phyloP scores from a whole-genome alignment of 37 sponge, comb jelly and placozoan species.

The Haliclona indistincta region DNA sequence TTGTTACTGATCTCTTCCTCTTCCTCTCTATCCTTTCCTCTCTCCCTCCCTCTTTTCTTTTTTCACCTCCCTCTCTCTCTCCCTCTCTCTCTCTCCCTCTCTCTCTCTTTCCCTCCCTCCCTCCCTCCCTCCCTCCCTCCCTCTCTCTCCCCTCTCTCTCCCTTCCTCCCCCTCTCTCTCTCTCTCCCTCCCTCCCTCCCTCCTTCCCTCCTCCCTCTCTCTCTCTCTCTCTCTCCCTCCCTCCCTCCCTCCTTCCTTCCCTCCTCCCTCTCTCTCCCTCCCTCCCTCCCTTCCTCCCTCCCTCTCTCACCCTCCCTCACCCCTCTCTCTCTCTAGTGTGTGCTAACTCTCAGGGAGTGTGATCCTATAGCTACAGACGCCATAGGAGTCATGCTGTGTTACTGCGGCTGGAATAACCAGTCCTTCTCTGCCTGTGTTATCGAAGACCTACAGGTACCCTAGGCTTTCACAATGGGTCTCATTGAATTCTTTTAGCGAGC shows the following conservation, averaged over 20 bases:
- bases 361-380: slow-evolving; percentile 50
- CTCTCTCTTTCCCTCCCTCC: neutral
- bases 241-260: too few relatives aligned
- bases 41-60: slow-evolving; percentile 2
- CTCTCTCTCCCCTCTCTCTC: slow-evolving; percentile 13
- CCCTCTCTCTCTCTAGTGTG: slow-evolving; percentile 48
- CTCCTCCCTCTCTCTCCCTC: too few relatives aligned
- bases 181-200: too few relatives aligned
- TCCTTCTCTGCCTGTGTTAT: slow-evolving; percentile 68
- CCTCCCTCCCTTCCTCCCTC: too few relatives aligned
- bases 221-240: too few relatives aligned
- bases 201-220: too few relatives aligned
- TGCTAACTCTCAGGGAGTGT: slow-evolving; percentile 57
- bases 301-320: too few relatives aligned
- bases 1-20: neutral
- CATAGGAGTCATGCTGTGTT: slow-evolving; percentile 59
- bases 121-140: neutral
- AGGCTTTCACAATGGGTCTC: neutral
- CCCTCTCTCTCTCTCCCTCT: slow-evolving; percentile 1
- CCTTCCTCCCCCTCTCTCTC: too few relatives aligned
- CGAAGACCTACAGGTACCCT: slow-evolving; percentile 64
- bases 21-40: too few relatives aligned
- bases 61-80: neutral
- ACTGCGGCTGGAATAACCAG: slow-evolving; percentile 77
- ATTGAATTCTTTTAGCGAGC: neutral